Evolutionary conservation across 2,888 invertebrate species (phyloP).

Genomic region (Leptothorax acervorum): DNA sequence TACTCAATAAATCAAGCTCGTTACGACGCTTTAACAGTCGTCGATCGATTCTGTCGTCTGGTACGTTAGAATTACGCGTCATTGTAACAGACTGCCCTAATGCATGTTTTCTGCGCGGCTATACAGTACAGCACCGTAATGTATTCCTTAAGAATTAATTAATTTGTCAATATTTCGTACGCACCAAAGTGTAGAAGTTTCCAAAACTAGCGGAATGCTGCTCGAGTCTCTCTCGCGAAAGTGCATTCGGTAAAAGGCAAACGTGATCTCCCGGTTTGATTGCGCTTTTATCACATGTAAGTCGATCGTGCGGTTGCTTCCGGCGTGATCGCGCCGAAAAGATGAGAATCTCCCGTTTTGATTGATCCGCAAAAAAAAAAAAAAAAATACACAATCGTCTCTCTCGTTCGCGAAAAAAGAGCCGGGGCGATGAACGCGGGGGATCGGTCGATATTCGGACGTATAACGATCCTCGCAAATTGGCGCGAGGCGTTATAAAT

Average conservation of each 20-base stretch:
- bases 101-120: conserved; percentile 18
- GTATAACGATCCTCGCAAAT: conserved; percentile 6
- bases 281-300: conserved; percentile 50
- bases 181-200: conserved; percentile 54
- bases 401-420: background rate
- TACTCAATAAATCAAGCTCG: conserved; percentile 8
- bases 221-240: conserved; percentile 49
- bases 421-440: background rate
- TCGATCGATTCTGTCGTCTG: conserved; percentile 10
- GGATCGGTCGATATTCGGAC: background rate
- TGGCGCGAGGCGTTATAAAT: background rate
- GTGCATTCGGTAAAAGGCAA: conserved; percentile 51
- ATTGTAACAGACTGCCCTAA: conserved; percentile 26
- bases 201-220: conserved; percentile 56
- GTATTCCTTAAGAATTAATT: conserved; percentile 36
- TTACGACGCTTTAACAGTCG: conserved; percentile 5
- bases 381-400: background rate
- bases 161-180: conserved; percentile 38
- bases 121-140: conserved; percentile 51
- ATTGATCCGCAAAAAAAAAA: conserved; percentile 23
- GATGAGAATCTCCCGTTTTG: conserved; percentile 4
- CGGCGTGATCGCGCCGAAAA: background rate
- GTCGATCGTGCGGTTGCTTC: conserved; percentile 19
- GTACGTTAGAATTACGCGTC: conserved; percentile 31
- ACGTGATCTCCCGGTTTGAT: conserved; percentile 51